Conservation (phyloP, 92 coral and sea anemone genomes). For the Palythoa heliodiscus region DNA sequence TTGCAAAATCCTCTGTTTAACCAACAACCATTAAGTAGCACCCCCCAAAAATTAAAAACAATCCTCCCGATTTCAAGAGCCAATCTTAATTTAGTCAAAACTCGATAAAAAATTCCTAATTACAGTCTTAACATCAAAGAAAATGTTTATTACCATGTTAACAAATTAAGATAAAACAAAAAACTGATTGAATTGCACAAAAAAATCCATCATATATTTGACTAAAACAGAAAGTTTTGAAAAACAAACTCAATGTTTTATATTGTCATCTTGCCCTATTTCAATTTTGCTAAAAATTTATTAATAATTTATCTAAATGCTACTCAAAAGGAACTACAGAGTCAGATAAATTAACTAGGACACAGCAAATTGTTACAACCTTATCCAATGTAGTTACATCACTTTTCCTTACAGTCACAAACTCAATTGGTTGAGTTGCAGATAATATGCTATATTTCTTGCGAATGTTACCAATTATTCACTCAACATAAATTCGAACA, state of each 20-base stretch:
- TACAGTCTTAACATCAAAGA: slow-evolving; percentile 10
- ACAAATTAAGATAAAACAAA: slow-evolving; percentile 4
- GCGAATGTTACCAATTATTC: slow-evolving; percentile 64
- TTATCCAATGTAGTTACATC: slow-evolving; percentile 11
- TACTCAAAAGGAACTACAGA: slow-evolving; percentile 10
- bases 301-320: background rate
- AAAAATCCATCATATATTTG: background rate
- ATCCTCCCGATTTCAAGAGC: background rate
- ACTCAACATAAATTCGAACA: slow-evolving; percentile 58
- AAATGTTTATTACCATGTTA: slow-evolving; percentile 3
- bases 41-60: background rate
- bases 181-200: background rate
- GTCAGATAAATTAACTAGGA: slow-evolving; percentile 11
- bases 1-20: background rate
- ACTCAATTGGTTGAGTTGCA: slow-evolving; percentile 59
- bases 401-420: slow-evolving; percentile 46
- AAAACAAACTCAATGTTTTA: slow-evolving; percentile 13
- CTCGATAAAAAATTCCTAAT: slow-evolving; percentile 1
- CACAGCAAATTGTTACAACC: background rate
- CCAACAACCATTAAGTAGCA: too few species aligned
- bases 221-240: background rate
- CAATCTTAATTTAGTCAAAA: slow-evolving; percentile 5
- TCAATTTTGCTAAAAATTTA: slow-evolving; percentile 8
- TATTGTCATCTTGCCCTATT: background rate
- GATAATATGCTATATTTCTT: slow-evolving; percentile 52